Conservation (phyloP, 2,113 vertebrate genomes). For the Neotragus moschatus region DNA sequence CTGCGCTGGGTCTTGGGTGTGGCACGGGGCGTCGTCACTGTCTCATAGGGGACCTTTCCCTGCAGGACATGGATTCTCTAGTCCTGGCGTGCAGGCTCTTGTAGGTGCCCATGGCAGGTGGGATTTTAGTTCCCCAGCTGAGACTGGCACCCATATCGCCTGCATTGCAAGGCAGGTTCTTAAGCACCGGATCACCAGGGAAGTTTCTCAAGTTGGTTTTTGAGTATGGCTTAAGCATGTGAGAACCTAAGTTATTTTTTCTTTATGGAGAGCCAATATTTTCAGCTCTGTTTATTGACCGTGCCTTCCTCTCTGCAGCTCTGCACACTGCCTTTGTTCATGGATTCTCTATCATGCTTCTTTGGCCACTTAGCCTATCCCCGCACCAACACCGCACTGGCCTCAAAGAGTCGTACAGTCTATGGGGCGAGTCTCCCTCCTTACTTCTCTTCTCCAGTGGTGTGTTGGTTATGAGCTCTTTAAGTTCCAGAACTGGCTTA, state of each 20-base stretch:
- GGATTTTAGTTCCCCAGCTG: not conserved
- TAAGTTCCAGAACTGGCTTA: not conserved
- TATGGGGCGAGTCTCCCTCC: not conserved
- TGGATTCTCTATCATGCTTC: not conserved
- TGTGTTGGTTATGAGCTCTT: not conserved
- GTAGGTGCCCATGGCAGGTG: not conserved
- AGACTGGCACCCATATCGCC: not conserved
- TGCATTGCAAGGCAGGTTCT: not conserved
- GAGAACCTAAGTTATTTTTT: not conserved
- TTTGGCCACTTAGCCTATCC: not conserved
- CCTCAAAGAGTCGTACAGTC: not conserved
- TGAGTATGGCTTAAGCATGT: not conserved
- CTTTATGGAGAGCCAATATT: not conserved
- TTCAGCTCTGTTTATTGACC: not conserved
- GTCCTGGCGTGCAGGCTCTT: accelerated
- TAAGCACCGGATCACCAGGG: not conserved
- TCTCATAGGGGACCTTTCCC: accelerated
- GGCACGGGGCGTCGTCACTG: accelerated
- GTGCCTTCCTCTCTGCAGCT: not conserved
- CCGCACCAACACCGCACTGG: not conserved
- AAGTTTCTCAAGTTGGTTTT: not conserved
- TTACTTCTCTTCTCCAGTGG: not conserved
- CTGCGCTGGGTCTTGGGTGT: accelerated
- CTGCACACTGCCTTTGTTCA: not conserved
- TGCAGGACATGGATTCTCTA: accelerated